These are phyloP conservation scores for Noturus placidus DNA, from an alignment of 2,113 vertebrate species.

Conservation along the genomic window DNA sequence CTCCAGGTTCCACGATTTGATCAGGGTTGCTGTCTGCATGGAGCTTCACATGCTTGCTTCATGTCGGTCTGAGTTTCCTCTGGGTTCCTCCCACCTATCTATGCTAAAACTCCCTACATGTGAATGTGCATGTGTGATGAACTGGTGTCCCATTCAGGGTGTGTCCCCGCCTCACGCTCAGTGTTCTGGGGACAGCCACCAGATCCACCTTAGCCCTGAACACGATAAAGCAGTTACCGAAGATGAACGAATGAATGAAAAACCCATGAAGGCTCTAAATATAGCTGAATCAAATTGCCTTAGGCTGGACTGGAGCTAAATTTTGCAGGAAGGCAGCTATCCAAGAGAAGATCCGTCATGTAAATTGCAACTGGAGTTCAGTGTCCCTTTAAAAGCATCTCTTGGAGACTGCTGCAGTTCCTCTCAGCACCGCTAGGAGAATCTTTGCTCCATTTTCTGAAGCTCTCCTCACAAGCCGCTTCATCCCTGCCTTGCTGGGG, in stretches of 20 bases:
- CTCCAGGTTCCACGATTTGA: not conserved
- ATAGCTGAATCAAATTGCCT: conserved; percentile 1
- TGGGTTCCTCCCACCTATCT: not conserved
- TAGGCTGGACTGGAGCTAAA: conserved; percentile 10
- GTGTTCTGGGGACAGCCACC: not conserved
- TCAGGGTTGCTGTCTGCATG: not conserved
- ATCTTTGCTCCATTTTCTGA: conserved; percentile 83
- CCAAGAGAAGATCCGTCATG: not conserved
- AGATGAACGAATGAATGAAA: conserved; percentile 1
- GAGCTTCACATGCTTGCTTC: not conserved
- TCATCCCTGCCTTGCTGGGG: conserved; percentile 74
- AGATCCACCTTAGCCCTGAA: not conserved
- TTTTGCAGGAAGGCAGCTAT: conserved; percentile 12
- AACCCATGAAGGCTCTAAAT: not conserved
- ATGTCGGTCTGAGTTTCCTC: not conserved
- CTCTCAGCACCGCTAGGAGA: conserved; percentile 74
- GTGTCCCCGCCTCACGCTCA: not conserved
- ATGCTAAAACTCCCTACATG: not conserved
- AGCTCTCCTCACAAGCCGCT: conserved; percentile 71
- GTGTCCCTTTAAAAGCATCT: conserved; percentile 60
- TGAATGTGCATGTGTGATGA: not conserved
- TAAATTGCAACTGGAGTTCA: not conserved
- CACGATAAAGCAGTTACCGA: not conserved
- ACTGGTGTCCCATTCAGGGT: not conserved
- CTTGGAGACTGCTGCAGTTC: conserved; percentile 63